Evolutionary conservation across 2,888 invertebrate genomes (phyloP).

Genomic region (Artemia sinica): DNA sequence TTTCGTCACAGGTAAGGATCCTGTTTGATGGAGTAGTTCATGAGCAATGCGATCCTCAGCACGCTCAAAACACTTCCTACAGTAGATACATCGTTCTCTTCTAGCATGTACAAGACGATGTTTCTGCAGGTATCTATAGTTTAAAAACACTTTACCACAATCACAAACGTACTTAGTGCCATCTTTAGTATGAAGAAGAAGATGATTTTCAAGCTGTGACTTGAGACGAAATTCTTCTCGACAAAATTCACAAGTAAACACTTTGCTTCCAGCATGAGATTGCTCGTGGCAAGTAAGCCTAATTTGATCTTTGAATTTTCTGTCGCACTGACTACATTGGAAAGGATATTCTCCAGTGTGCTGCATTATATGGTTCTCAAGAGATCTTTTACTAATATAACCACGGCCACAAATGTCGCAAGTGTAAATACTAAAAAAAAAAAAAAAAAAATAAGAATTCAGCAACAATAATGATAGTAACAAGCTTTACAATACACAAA

Average conservation of each 20-base stretch:
- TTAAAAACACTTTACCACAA: not conserved
- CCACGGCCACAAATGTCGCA: slow-evolving; percentile 1
- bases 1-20: not conserved
- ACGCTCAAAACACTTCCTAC: slow-evolving; percentile 2
- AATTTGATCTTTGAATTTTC: not conserved
- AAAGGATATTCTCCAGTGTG: slow-evolving; percentile 2
- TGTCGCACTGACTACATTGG: not conserved
- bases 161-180: slow-evolving; percentile 2
- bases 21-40: not conserved
- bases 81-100: not conserved
- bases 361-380: not conserved
- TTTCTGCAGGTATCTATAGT: slow-evolving; percentile 1
- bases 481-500: too few species aligned
- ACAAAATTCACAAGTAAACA: not conserved
- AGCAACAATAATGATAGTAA: too few species aligned
- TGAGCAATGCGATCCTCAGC: not conserved
- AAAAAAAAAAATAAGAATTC: not conserved
- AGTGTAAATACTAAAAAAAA: not conserved
- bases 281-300: not conserved
- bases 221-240: not conserved
- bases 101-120: slow-evolving; percentile 10
- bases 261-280: not conserved
- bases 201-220: not conserved
- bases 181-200: slow-evolving; percentile 3
- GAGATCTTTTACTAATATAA: not conserved